phyloP scores from a whole-genome alignment of 2,888 invertebrate species.

The Sinodicranocentrus sp. region DNA sequence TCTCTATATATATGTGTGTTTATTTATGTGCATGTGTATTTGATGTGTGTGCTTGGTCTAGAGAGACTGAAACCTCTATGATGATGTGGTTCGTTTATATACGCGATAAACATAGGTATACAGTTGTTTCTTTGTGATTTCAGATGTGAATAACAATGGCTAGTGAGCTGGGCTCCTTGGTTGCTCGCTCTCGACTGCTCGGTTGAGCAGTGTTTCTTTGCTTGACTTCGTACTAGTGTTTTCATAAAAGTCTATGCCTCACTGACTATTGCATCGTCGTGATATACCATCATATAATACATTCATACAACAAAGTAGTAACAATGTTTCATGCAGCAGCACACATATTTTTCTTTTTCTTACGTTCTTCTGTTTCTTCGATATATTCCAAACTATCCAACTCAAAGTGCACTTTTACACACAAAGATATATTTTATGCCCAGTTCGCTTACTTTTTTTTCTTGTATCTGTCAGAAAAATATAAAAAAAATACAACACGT shows the following conservation, averaged over 20 bases:
- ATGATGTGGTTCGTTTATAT: too few species aligned
- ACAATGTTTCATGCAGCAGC: conserved; percentile 7
- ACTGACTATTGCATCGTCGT: conserved; percentile 68
- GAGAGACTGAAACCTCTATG: too few species aligned
- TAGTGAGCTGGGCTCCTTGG: conserved; percentile 33
- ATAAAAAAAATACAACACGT: conserved; percentile 6
- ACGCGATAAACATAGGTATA: conserved; percentile 8
- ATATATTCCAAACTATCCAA: background rate
- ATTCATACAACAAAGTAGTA: conserved; percentile 10
- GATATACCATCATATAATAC: conserved; percentile 48
- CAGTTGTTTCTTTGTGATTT: conserved; percentile 61
- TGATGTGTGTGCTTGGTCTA: conserved; percentile 45
- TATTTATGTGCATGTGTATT: conserved; percentile 65
- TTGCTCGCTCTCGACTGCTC: conserved; percentile 44
- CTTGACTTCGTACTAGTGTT: conserved; percentile 64
- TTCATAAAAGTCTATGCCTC: conserved; percentile 53
- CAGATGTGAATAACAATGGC: conserved; percentile 68
- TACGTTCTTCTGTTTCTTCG: conserved; percentile 9
- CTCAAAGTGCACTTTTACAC: conserved; percentile 57
- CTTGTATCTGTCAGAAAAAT: conserved; percentile 49
- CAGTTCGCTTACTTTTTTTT: conserved; percentile 30
- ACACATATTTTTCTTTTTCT: conserved; percentile 16
- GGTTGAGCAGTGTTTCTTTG: conserved; percentile 68
- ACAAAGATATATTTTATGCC: conserved; percentile 28
- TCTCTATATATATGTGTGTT: conserved; percentile 31